These are phyloP conservation scores for Hermetia illucens DNA, from an alignment of 1,140 invertebrate genomes.

Conservation along the genomic window DNA sequence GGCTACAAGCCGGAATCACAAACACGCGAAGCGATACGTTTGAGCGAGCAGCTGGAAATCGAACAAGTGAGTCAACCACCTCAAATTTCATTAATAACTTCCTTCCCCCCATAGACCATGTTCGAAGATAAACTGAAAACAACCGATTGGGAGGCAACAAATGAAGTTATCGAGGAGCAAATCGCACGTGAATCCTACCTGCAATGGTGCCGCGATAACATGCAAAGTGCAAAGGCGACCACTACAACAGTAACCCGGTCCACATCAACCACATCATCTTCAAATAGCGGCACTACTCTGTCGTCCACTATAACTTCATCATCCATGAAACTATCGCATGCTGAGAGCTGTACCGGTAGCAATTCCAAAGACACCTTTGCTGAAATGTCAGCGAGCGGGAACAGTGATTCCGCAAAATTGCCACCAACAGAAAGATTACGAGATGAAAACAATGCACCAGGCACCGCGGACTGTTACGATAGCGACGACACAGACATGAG, in stretches of 20 bases:
- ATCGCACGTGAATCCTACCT: constrained; percentile 80
- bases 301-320: constrained; percentile 4
- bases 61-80: constrained; percentile 48
- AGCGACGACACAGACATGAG: constrained; percentile 29
- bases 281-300: constrained; percentile 1
- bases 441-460: constrained; percentile 1
- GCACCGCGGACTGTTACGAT: constrained; percentile 12
- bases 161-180: constrained; percentile 84
- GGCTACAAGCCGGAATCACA: constrained; percentile 66
- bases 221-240: constrained; percentile 35
- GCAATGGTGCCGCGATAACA: constrained; percentile 67
- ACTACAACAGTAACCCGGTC: constrained; percentile 28
- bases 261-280: no score
- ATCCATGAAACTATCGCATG: not conserved
- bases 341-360: no score
- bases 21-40: constrained; percentile 61
- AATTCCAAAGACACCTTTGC: no score
- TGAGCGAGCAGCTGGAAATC: constrained; percentile 75
- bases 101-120: constrained; percentile 47
- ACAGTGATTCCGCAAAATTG: no score
- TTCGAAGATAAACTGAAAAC: constrained; percentile 83
- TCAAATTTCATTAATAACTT: constrained; percentile 8
- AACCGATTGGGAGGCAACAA: constrained; percentile 88
- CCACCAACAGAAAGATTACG: no score
- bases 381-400: no score